Conservation (phyloP, 2,888 invertebrate species). For the Catocala nupta region DNA sequence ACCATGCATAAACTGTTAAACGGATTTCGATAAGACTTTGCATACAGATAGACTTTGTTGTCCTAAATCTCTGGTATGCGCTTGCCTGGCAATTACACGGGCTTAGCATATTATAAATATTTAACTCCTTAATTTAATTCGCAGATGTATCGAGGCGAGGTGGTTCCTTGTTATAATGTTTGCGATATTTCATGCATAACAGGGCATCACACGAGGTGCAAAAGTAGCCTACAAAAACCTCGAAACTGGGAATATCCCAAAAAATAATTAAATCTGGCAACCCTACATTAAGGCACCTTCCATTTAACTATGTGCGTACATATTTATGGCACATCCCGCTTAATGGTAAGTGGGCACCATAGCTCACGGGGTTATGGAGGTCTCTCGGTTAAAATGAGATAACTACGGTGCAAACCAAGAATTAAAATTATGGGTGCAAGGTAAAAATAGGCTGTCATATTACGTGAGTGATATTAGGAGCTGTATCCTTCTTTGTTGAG, state of each 20-base stretch:
- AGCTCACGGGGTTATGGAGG: conserved; percentile 2
- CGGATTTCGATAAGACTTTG: too few species aligned
- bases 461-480: not conserved
- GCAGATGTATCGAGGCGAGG: too few species aligned
- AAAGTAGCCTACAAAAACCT: not conserved
- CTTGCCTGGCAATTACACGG: too few species aligned
- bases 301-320: conserved; percentile 8
- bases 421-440: not conserved
- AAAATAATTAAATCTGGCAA: conserved; percentile 5
- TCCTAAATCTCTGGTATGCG: too few species aligned
- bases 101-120: too few species aligned
- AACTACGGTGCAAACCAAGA: not conserved
- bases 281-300: not conserved
- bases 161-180: too few species aligned
- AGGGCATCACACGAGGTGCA: too few species aligned
- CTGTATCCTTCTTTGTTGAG: too few species aligned
- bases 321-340: conserved; percentile 33
- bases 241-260: not conserved
- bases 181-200: too few species aligned
- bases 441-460: conserved; percentile 2
- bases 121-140: too few species aligned
- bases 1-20: too few species aligned
- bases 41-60: too few species aligned
- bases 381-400: conserved; percentile 4
- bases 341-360: conserved; percentile 34